These are phyloP conservation scores for Drymonia ruficornis DNA, from an alignment of 2,888 invertebrate species.

Conservation along the genomic window DNA sequence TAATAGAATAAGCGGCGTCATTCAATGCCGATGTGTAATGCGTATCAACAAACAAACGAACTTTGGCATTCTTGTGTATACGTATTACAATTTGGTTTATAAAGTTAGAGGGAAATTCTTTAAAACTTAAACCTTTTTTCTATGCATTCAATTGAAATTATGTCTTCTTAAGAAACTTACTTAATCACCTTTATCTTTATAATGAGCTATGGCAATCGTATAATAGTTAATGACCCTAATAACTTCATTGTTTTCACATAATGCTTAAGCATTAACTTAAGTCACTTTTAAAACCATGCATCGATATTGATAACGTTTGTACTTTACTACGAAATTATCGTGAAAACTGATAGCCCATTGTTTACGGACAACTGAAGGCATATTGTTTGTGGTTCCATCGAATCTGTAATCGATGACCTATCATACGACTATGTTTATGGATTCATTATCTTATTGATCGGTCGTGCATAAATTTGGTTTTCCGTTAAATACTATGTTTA, in stretches of 20 bases:
- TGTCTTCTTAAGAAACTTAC: too few relatives aligned
- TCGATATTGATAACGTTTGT: background rate
- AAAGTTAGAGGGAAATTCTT: too few relatives aligned
- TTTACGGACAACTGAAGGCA: slow-evolving; percentile 6
- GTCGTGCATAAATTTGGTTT: background rate
- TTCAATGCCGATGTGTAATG: too few relatives aligned
- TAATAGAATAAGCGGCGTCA: too few relatives aligned
- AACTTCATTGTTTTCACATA: background rate
- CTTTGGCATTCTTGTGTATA: too few relatives aligned
- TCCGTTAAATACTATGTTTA: background rate
- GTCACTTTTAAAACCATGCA: slow-evolving; percentile 12
- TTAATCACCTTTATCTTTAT: too few relatives aligned
- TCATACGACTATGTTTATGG: slow-evolving; percentile 12
- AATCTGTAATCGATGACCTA: slow-evolving; percentile 7
- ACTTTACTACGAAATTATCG: background rate
- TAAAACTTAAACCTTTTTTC: too few relatives aligned
- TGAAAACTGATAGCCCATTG: slow-evolving; percentile 10
- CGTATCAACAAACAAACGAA: too few relatives aligned
- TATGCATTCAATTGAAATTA: too few relatives aligned
- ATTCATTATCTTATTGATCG: background rate
- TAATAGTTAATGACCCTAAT: too few relatives aligned
- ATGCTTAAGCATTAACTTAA: background rate
- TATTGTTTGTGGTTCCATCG: slow-evolving; percentile 5
- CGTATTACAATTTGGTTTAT: too few relatives aligned
- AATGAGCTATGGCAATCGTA: too few relatives aligned